Base-by-base conservation (phyloP, 2,797 vertebrate species). In the Cephalopachus bancanus region DNA sequence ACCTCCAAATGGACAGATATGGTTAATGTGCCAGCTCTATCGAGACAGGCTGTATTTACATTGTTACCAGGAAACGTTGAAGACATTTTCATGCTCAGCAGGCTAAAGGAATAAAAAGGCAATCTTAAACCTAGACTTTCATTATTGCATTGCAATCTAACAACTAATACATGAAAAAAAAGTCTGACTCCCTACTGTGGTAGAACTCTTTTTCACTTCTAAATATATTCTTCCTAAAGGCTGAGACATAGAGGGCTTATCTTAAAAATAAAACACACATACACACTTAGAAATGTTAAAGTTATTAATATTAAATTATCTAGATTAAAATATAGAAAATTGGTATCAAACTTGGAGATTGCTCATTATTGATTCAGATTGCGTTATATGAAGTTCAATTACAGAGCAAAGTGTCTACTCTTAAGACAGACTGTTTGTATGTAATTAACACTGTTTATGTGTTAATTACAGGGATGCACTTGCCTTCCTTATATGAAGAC, bases 71-170 rank as follows among this genome's bases (percentile, higher is more conserved):
- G 97, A 96, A 95, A 95, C 69, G 0, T 0, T 44, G 64, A 65
- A 97, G 97, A 94, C 51, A 28, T 80, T 89, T 97, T 94, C 84
- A 76, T n/a, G 94, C 91, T 94, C 81, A 80, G 83, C 69, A 93
- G 95, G 89, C 60, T 28, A n/a, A 53, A 72, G 86, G 69, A 87
- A 86, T 92, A 91, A 91, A 97, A 95, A 78, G 49, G 53, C 53
- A 64, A 53, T 92, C 89, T 93, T 89, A 78, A 79, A 22, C 51
- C 84, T 62, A 87, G 60, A 84, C 59, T 37, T 33, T 91, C 64
- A 51, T 90, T 88, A 89, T n/a, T 90, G 37, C 24, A 28, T 91
- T 96, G 79, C 30, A 53, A 30, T 20, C 88, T 87, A 78, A 95
- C 72, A 89, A 60, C 62, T 78, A 62, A 69, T n/a, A 76, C 37